Conservation (phyloP, 2,113 vertebrate genomes). For the Argyrosomus japonicus region DNA sequence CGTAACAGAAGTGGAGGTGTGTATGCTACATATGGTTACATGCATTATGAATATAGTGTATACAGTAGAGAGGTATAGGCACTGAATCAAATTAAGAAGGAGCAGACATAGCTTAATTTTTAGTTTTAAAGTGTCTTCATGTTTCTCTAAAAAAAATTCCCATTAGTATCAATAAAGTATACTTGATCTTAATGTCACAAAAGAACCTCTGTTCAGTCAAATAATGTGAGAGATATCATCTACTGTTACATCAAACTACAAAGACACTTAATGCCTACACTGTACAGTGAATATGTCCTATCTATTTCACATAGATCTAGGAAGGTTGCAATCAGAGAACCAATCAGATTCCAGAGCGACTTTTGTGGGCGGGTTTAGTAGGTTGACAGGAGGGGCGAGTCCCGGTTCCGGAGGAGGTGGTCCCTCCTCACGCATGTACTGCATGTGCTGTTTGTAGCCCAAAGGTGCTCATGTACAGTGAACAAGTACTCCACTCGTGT, state of each 20-base stretch:
- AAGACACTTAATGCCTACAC: neutral
- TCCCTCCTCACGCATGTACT: fast-evolving
- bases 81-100: too few species aligned
- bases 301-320: conserved; percentile 54
- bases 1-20: too few species aligned
- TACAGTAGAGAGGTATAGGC: too few species aligned
- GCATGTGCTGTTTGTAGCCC: neutral
- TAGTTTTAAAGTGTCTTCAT: too few species aligned
- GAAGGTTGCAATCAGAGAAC: neutral
- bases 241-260: neutral
- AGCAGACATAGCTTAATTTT: too few species aligned
- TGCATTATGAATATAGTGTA: too few species aligned
- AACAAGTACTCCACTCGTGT: neutral
- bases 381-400: neutral
- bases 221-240: too few species aligned
- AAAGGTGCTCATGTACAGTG: neutral
- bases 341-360: conserved; percentile 61
- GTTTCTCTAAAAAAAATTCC: too few species aligned
- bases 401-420: conserved; percentile 1
- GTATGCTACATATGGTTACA: too few species aligned
- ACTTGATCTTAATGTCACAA: too few species aligned
- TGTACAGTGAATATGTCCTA: neutral
- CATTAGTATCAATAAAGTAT: too few species aligned
- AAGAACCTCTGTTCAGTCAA: too few species aligned
- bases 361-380: conserved; percentile 20